Percentiles rank a stretch among this genome's conserved stretches.
Conservation (phyloP, 2,797 vertebrate species). For the Psittacula derbiana region DNA sequence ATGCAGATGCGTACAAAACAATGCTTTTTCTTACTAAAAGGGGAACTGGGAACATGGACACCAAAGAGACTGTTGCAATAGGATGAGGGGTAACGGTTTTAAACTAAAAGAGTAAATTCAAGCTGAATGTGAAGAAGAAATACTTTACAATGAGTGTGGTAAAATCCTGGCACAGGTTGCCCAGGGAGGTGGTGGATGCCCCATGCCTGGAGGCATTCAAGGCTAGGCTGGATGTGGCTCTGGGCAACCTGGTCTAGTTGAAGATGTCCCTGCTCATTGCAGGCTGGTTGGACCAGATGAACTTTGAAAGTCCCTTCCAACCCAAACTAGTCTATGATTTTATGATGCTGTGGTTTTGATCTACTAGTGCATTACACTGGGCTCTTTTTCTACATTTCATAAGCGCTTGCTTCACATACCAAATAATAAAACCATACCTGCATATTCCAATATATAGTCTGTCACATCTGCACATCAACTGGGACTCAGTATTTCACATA, state of each 20-base stretch:
- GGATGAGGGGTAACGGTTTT: background rate
- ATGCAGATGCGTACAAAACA: background rate
- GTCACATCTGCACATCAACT: background rate
- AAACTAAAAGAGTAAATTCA: background rate
- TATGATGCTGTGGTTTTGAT: background rate
- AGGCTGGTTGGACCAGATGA: background rate
- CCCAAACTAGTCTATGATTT: background rate
- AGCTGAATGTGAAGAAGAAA: background rate
- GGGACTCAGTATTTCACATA: background rate
- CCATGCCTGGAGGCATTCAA: background rate
- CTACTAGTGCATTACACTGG: background rate
- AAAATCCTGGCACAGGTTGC: background rate
- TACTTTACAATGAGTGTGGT: background rate
- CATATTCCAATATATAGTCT: background rate
- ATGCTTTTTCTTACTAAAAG: background rate
- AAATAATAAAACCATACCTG: background rate
- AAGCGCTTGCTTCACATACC: background rate
- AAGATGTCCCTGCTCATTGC: background rate
- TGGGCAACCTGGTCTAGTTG: background rate
- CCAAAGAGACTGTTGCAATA: background rate
- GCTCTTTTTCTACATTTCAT: background rate
- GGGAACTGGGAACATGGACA: background rate
- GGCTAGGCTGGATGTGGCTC: background rate
- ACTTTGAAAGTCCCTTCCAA: background rate
- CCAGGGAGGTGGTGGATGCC: background rate